These are phyloP conservation scores for Sus cebifrons DNA, from an alignment of 2,797 vertebrate genomes.

Conservation along the genomic window DNA sequence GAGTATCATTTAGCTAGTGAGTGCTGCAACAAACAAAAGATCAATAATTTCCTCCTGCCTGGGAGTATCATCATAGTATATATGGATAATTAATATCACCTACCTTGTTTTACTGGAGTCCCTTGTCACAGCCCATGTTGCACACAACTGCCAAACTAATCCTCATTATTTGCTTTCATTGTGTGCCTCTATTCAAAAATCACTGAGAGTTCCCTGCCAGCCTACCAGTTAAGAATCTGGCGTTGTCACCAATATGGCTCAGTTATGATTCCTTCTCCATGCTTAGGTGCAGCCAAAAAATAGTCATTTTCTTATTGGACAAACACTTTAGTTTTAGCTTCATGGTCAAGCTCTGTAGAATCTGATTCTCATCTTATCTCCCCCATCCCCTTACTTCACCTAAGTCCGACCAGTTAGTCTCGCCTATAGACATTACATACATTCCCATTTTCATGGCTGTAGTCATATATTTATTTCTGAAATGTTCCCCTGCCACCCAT, in stretches of 20 bases:
- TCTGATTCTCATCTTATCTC: background rate
- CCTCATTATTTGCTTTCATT: constrained; percentile 2
- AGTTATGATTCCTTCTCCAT: too few relatives aligned
- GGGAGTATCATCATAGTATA: background rate
- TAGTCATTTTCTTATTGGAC: background rate
- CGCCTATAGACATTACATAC: background rate
- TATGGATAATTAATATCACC: background rate
- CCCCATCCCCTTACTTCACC: background rate
- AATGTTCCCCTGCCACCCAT: background rate
- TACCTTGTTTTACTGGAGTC: background rate
- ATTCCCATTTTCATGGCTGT: background rate
- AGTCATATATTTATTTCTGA: background rate
- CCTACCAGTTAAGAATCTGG: too few relatives aligned
- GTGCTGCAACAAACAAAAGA: background rate
- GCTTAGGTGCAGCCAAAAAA: too few relatives aligned
- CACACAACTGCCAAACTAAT: background rate
- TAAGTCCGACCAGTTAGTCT: background rate
- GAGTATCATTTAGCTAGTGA: background rate
- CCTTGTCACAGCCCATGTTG: background rate
- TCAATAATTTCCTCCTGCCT: background rate
- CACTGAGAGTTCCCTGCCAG: too few relatives aligned
- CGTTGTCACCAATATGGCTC: too few relatives aligned
- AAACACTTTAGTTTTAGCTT: background rate
- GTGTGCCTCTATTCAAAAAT: background rate
- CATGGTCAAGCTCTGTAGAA: background rate